Evolutionary conservation across 2,888 invertebrate species (phyloP).

Genomic region (Dusona sp.): DNA sequence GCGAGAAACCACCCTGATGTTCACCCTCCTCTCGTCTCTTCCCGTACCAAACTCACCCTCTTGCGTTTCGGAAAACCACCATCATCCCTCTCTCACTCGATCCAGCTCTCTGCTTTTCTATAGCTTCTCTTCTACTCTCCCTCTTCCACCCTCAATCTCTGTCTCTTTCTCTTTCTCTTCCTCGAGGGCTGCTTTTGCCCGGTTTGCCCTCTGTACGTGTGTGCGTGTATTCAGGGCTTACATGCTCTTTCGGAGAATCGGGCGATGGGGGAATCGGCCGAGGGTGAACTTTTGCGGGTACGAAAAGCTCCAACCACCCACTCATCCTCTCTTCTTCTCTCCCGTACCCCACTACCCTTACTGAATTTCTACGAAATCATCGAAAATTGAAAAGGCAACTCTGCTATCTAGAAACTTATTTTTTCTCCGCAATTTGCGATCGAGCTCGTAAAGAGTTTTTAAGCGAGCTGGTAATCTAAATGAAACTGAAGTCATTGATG

Average conservation of each 20-base stretch:
- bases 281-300: conserved; percentile 66
- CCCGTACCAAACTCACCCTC: conserved; percentile 68
- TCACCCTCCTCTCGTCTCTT: conserved; percentile 66
- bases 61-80: conserved; percentile 70
- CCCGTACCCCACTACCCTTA: conserved; percentile 73
- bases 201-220: conserved; percentile 50
- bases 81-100: conserved; percentile 64
- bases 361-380: conserved; percentile 84
- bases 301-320: conserved; percentile 52
- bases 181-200: conserved; percentile 54
- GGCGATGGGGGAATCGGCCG: conserved; percentile 54
- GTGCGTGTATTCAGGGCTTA: conserved; percentile 46
- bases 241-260: conserved; percentile 60
- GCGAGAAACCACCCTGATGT: conserved; percentile 74
- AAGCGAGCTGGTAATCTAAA: conserved; percentile 6
- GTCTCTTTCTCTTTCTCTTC: conserved; percentile 64
- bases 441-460: not conserved
- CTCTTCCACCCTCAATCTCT: conserved; percentile 36
- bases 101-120: conserved; percentile 50
- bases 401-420: conserved; percentile 16
- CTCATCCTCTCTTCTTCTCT: conserved; percentile 6
- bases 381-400: conserved; percentile 83
- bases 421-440: not conserved
- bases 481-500: not conserved
- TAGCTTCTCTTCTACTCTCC: conserved; percentile 54